Percentiles rank a stretch among this genome's conserved stretches.
Evolutionary conservation across 2,113 vertebrate species (phyloP).

Genomic region (Chaenocephalus aceratus): DNA sequence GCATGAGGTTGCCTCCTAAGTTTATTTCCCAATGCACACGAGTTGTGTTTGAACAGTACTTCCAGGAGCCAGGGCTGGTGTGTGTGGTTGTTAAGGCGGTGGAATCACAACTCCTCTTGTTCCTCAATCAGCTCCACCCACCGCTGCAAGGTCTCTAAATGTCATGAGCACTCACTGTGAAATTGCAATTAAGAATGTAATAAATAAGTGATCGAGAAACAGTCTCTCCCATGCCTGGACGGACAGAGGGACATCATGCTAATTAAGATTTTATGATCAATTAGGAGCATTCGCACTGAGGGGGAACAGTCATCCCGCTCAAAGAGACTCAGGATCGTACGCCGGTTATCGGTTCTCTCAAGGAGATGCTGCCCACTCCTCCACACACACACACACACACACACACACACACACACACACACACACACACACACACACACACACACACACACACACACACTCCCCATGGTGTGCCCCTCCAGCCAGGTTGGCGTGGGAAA

Average conservation of each 20-base stretch:
- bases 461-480: conserved; percentile 11
- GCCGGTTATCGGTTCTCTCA: no score
- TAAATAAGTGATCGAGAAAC: conserved; percentile 74
- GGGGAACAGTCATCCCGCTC: conserved; percentile 15
- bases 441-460: neutral
- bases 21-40: neutral
- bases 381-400: neutral
- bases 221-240: conserved; percentile 53
- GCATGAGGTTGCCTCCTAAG: neutral
- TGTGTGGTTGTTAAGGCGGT: conserved; percentile 9
- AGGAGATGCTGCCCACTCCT: neutral
- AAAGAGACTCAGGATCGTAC: conserved; percentile 9
- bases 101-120: conserved; percentile 41
- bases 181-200: conserved; percentile 83
- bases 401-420: neutral
- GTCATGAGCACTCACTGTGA: conserved; percentile 83
- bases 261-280: conserved; percentile 81
- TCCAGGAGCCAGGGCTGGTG: neutral
- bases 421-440: neutral
- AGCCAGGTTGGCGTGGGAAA: conserved; percentile 68
- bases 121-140: conserved; percentile 69
- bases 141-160: conserved; percentile 81
- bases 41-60: neutral
- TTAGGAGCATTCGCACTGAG: conserved; percentile 48
- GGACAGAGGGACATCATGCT: conserved; percentile 62